These are phyloP conservation scores for Pseudoatta argentina DNA, from an alignment of 1,140 invertebrate species.

Conservation along the genomic window DNA sequence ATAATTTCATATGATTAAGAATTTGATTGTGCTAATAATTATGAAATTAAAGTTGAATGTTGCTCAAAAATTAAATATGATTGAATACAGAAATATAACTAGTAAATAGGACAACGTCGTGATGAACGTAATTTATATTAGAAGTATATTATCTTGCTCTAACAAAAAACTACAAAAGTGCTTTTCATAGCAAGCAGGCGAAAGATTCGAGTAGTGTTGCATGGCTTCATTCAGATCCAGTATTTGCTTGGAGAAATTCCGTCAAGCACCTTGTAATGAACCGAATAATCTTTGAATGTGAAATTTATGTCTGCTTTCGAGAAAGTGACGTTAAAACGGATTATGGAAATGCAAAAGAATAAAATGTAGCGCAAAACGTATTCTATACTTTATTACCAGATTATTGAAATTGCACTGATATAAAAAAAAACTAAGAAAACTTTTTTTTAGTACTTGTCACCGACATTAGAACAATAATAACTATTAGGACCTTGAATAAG, in stretches of 20 bases:
- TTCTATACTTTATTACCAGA: neutral
- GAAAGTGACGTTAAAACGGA: slow-evolving; percentile 18
- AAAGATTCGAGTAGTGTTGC: slow-evolving; percentile 24
- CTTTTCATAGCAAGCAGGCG: slow-evolving; percentile 12
- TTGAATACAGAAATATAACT: neutral
- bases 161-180: slow-evolving; percentile 34
- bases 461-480: too few relatives aligned
- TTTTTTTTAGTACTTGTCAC: neutral
- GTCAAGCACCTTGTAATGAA: slow-evolving; percentile 23
- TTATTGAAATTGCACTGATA: neutral
- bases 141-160: slow-evolving; percentile 25
- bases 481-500: too few relatives aligned
- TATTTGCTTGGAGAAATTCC: slow-evolving; percentile 14
- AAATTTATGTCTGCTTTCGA: slow-evolving; percentile 13
- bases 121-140: neutral
- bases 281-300: slow-evolving; percentile 22
- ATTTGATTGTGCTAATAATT: slow-evolving; percentile 5
- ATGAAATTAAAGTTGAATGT: neutral
- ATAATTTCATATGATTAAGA: neutral
- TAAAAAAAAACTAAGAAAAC: neutral
- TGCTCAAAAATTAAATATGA: slow-evolving; percentile 1
- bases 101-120: neutral
- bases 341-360: neutral
- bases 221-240: neutral
- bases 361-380: neutral